Conservation (phyloP, 2,797 vertebrate genomes). For the Neosalanx taihuensis region DNA sequence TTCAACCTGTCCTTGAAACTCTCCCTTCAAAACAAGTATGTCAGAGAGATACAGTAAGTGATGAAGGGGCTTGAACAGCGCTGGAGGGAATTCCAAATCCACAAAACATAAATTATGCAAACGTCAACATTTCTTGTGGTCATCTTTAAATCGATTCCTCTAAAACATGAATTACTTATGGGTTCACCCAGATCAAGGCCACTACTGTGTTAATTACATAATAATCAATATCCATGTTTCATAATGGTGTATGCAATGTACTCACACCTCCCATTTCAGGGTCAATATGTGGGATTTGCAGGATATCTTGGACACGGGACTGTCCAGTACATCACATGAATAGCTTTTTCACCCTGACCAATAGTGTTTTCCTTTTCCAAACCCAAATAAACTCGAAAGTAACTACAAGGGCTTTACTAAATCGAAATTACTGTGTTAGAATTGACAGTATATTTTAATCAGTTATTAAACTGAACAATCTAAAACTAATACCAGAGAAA, state of each 20-base stretch:
- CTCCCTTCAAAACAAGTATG: not conserved
- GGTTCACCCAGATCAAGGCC: slow-evolving; percentile 35
- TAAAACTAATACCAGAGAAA: too few species aligned
- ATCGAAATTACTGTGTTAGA: too few species aligned
- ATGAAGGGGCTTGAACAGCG: not conserved
- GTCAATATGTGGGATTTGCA: not conserved
- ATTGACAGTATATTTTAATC: too few species aligned
- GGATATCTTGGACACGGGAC: too few species aligned
- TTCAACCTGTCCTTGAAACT: too few species aligned
- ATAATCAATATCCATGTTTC: slow-evolving; percentile 34
- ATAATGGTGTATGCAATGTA: slow-evolving; percentile 16
- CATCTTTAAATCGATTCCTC: slow-evolving; percentile 22
- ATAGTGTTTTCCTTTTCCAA: too few species aligned
- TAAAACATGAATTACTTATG: slow-evolving; percentile 34
- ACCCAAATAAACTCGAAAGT: too few species aligned
- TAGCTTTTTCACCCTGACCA: too few species aligned
- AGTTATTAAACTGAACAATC: too few species aligned
- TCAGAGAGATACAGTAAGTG: not conserved
- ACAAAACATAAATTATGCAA: slow-evolving; percentile 26
- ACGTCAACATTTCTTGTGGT: slow-evolving; percentile 37
- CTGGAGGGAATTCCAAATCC: not conserved
- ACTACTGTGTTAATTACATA: slow-evolving; percentile 35
- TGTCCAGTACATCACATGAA: too few species aligned
- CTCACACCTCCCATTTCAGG: not conserved
- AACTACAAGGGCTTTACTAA: not conserved